phyloP scores from a whole-genome alignment of 2,888 invertebrate species.

The Catocala nupta region DNA sequence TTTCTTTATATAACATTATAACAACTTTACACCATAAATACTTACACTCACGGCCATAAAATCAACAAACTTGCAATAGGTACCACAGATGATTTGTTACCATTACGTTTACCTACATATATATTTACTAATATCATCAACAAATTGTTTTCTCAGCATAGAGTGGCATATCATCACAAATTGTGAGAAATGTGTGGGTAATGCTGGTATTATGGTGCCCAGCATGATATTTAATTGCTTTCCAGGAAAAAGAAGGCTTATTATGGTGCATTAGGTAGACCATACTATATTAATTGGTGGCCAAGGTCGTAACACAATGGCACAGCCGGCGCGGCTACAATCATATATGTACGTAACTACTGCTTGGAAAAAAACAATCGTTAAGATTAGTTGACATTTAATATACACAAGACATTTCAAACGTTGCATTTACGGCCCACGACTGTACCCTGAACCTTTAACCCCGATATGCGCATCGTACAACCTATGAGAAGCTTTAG shows the following conservation, averaged over 20 bases:
- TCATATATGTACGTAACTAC: constrained; percentile 41
- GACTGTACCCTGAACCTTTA: constrained; percentile 46
- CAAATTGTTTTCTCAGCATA: no score
- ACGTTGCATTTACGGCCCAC: constrained; percentile 25
- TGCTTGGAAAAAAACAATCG: constrained; percentile 42
- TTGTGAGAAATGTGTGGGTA: constrained; percentile 4
- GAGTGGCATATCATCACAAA: no score
- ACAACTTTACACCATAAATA: no score
- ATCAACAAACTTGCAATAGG: no score
- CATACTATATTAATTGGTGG: constrained; percentile 61
- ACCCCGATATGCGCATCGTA: constrained; percentile 35
- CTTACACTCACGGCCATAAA: no score
- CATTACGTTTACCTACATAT: no score
- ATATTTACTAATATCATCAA: no score
- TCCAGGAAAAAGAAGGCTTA: constrained; percentile 58
- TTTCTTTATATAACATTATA: no score
- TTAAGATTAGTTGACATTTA: constrained; percentile 37
- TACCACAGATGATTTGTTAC: no score
- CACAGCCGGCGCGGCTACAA: constrained; percentile 39
- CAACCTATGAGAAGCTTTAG: constrained; percentile 28
- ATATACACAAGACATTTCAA: constrained; percentile 42
- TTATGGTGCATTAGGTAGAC: constrained; percentile 58
- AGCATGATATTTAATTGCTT: constrained; percentile 47
- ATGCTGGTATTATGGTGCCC: constrained; percentile 21
- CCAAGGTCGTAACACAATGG: constrained; percentile 64